Evolutionary conservation across 2,888 invertebrate genomes (phyloP), one percentile per base, ranked within the genome.

Genomic region (Temnothorax ravouxi): DNA sequence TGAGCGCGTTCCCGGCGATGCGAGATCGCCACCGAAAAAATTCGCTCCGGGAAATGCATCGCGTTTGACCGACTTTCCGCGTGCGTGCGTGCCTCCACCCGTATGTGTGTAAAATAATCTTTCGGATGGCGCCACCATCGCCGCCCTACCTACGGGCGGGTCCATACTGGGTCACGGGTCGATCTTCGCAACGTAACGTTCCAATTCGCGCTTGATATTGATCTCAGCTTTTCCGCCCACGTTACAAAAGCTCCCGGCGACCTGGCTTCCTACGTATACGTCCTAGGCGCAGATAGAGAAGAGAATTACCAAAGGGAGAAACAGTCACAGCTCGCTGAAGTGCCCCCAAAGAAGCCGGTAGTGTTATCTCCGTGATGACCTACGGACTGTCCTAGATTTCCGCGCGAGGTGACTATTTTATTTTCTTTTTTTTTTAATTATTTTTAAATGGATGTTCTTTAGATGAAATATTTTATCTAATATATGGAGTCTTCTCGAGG

Each of bases 81-180:
- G 66, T 66, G 18, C n/a, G 75, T 62, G 47, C 38, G 15, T 41
- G 8, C 29, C 11, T 15, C 52, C 13, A 4, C 59, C 9, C 18
- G 71, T 84, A 56, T 50, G 38, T 56, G 34, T 34, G 67, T 56
- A 41, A 64, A 67, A 83, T 69, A 84, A 69, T 84, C 84, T 86
- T 88, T 88, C 77, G 81, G 89, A 88, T 88, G 91, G 89, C 90
- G 89, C 90, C 87, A 91, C 86, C 62, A 75, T 86, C 88, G 86
- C 83, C 82, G 79, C 84, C 71, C 77, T 67, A 81, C 69, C 89
- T 84, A 89, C 93, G 93, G 94, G 93, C 92, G 94, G 93, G 93
- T 94, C 94, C 94, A 94, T 92, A 94, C 92, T 94, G 92, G 94
- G 94, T 94, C 94, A 94, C 92, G 93, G 93, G 93, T 94, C 94